Percentiles rank a stretch among this genome's conserved stretches.
These are phyloP conservation scores for Micoletzkya japonica DNA, from an alignment of 2,888 invertebrate genomes.

Conservation along the genomic window DNA sequence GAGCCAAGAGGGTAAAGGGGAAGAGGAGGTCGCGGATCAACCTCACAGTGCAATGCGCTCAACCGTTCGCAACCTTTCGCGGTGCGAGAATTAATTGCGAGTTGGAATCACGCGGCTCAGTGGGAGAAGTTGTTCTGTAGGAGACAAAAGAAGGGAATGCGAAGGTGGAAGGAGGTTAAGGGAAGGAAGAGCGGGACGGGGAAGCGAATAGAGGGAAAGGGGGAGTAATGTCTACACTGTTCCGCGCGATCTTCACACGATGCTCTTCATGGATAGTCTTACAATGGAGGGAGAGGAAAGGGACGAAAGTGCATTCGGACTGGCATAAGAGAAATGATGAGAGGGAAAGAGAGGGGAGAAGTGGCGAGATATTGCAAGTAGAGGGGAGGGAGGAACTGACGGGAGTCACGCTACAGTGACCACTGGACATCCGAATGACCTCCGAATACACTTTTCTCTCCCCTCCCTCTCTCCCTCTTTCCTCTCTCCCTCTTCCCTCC, in stretches of 20 bases:
- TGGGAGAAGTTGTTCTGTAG: no score
- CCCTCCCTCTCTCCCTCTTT: not conserved
- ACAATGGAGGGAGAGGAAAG: no score
- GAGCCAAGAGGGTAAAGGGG: not conserved
- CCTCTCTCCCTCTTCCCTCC: conserved; percentile 1
- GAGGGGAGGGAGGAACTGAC: not conserved
- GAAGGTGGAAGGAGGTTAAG: not conserved
- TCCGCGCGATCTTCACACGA: no score
- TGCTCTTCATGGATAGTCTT: no score
- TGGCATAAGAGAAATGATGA: not conserved
- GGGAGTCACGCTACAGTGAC: not conserved
- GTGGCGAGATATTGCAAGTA: not conserved
- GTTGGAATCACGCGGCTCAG: no score
- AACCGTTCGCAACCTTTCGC: no score
- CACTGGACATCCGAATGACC: not conserved
- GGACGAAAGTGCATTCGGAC: no score
- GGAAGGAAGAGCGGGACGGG: not conserved
- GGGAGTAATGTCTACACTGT: not conserved
- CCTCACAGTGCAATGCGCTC: no score
- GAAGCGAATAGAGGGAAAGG: not conserved
- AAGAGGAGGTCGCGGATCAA: not conserved
- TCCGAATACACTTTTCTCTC: not conserved
- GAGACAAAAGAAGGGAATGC: not conserved
- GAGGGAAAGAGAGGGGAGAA: not conserved
- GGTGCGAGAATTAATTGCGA: no score